Evolutionary conservation across 2,113 vertebrate genomes (phyloP), one percentile per base, ranked within the genome.

Genomic region (Sturnira hondurensis): DNA sequence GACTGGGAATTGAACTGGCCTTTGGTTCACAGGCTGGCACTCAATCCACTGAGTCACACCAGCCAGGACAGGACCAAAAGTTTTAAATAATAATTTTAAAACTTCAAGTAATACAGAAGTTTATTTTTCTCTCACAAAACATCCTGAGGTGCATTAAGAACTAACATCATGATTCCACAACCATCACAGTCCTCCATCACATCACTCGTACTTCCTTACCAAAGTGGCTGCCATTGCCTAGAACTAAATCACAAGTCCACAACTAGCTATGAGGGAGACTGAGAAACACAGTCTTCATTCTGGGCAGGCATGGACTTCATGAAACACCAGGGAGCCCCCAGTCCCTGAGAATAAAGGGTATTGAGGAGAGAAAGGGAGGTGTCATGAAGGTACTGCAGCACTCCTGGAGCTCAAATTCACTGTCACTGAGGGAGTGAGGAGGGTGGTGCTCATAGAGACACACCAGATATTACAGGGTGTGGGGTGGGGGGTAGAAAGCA

Each of bases 401-500:
- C 7, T 33, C 36, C 5, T 68, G 47, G 54, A 58, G 13, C 31
- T 1, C 4, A 2, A n/a, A 45, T 14, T 33, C 65, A 67, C 0
- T 20, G 9, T 7, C 4, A 26, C 43, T 4, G 0, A 45, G 14
- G 0, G 20, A 43, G 56, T 1, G 0, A 4, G 14, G 14, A 5
- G 16, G 17, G 14, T 3, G 26, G 22, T 10, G 0, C 28, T 78
- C 50, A 20, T 0, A 52, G 22, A 95, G 8, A 47, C 28, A 47
- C 0, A 0, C 7, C 33, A 82, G 50, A 24, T 24, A 12, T 1
- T 33, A 13, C 52, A 56, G 24, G 24, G 5, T 28, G 22, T 17
- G 4, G 26, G 11, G 36, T 14, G 11, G 58, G 13, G 22, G 1
- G 14, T 15, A 54, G 28, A 58, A 0, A 26, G 33, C 13, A 63